A percentile compares a stretch with the other conserved stretches of the same genome.
These are phyloP conservation scores for Holacanthella duospinosa DNA, from an alignment of 2,888 invertebrate species.

Conservation along the genomic window DNA sequence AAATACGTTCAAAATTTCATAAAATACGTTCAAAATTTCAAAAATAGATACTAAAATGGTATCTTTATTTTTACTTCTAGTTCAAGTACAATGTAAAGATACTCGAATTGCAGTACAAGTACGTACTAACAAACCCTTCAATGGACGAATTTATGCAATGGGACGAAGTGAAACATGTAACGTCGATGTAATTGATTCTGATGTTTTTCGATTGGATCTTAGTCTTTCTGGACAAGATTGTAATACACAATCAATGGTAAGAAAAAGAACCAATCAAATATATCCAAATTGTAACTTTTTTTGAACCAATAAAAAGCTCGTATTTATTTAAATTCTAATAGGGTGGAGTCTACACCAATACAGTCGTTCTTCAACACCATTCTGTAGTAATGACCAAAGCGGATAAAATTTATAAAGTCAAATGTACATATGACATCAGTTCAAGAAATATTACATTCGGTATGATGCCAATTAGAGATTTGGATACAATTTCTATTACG, in stretches of 20 bases:
- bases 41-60: background rate
- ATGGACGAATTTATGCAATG: conserved; percentile 84
- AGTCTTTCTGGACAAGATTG: conserved; percentile 91
- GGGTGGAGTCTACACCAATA: conserved; percentile 88
- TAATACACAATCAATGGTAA: conserved; percentile 88
- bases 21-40: background rate
- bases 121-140: conserved; percentile 85
- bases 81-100: conserved; percentile 87
- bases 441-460: conserved; percentile 93
- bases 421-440: conserved; percentile 92
- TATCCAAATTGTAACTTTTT: too few species aligned
- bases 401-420: conserved; percentile 91
- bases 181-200: conserved; percentile 83
- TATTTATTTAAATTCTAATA: conserved; percentile 45
- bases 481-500: conserved; percentile 91
- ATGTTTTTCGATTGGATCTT: conserved; percentile 79
- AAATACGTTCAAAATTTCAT: background rate
- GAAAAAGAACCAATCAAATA: too few species aligned
- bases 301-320: too few species aligned
- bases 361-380: conserved; percentile 86
- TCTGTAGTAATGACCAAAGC: conserved; percentile 94
- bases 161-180: conserved; percentile 91
- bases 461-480: conserved; percentile 93
- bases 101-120: conserved; percentile 87
- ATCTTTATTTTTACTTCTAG: conserved; percentile 44